A percentile compares a stretch with the other conserved stretches of the same genome.
Evolutionary conservation across 2,797 vertebrate species (phyloP).

Genomic region (Phoeniculus purpureus): DNA sequence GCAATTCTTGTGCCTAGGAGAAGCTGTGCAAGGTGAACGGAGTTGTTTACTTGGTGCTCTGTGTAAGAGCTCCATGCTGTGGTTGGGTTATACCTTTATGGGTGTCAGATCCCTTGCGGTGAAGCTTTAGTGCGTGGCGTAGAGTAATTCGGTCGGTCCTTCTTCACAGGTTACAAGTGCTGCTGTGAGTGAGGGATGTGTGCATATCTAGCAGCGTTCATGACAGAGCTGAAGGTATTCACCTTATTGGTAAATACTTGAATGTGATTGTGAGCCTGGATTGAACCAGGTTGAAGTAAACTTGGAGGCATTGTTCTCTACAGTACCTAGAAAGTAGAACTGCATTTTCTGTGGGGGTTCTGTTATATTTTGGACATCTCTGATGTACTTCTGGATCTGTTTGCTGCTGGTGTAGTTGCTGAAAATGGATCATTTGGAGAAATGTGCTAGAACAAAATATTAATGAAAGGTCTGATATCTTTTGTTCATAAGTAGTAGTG

Average conservation of each 20-base stretch:
- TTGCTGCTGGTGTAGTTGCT: background rate
- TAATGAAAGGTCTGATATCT: background rate
- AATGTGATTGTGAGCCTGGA: background rate
- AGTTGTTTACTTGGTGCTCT: accelerated
- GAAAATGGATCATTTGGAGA: background rate
- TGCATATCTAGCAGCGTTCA: background rate
- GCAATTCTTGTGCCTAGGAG: background rate
- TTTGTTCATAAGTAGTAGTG: conserved; percentile 9
- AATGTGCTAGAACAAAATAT: background rate
- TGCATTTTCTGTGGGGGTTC: accelerated
- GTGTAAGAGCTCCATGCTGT: background rate
- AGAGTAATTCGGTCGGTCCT: background rate
- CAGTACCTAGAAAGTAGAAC: background rate
- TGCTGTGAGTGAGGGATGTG: background rate
- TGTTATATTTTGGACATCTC: background rate
- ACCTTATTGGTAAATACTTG: background rate
- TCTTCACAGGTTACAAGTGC: background rate
- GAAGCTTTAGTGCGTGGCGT: background rate
- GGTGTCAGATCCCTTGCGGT: background rate
- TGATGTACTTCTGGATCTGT: background rate
- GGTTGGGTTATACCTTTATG: background rate
- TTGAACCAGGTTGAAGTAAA: background rate
- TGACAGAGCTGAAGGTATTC: background rate
- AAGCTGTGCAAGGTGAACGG: background rate
- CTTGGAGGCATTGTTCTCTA: background rate